A percentile compares a stretch with the other conserved stretches of the same genome.
Evolutionary conservation across 1,140 invertebrate genomes (phyloP).

Genomic region (Drosophila yakuba): DNA sequence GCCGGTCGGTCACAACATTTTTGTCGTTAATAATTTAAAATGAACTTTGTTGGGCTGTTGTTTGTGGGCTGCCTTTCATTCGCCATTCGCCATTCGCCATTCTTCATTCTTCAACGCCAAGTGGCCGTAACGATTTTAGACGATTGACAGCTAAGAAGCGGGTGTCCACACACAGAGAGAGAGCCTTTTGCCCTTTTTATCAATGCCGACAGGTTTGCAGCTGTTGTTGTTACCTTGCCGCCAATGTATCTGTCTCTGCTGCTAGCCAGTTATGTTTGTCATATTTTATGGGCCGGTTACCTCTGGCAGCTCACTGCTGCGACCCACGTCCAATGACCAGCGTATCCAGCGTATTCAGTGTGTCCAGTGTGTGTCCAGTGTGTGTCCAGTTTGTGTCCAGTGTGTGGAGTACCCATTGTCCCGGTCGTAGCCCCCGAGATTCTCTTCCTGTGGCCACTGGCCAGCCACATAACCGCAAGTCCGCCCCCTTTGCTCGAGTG

Average conservation of each 20-base stretch:
- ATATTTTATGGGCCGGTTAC: slow-evolving; percentile 75
- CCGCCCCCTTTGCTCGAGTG: slow-evolving; percentile 41
- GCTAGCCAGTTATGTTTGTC: slow-evolving; percentile 72
- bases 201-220: slow-evolving; percentile 55
- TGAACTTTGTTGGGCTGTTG: slow-evolving; percentile 50
- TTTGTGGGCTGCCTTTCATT: slow-evolving; percentile 47
- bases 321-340: slow-evolving; percentile 20
- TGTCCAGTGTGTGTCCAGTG: slow-evolving; percentile 3
- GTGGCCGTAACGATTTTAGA: slow-evolving; percentile 71
- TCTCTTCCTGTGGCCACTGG: background rate
- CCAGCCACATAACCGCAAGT: slow-evolving; percentile 3
- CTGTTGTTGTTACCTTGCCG: slow-evolving; percentile 8
- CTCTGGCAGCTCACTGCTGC: slow-evolving; percentile 44
- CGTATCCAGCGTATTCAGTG: slow-evolving; percentile 4
- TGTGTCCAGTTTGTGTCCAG: background rate
- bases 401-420: too few relatives aligned
- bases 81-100: too few relatives aligned
- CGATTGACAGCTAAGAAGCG: slow-evolving; percentile 76
- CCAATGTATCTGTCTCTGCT: slow-evolving; percentile 38
- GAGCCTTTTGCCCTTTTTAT: slow-evolving; percentile 19
- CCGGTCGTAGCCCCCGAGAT: too few relatives aligned
- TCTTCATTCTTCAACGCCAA: slow-evolving; percentile 37
- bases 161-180: slow-evolving; percentile 54
- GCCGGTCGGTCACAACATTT: slow-evolving; percentile 65
- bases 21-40: slow-evolving; percentile 69